phyloP scores from a whole-genome alignment of 2,888 invertebrate species.

The Phaedon cochleariae region DNA sequence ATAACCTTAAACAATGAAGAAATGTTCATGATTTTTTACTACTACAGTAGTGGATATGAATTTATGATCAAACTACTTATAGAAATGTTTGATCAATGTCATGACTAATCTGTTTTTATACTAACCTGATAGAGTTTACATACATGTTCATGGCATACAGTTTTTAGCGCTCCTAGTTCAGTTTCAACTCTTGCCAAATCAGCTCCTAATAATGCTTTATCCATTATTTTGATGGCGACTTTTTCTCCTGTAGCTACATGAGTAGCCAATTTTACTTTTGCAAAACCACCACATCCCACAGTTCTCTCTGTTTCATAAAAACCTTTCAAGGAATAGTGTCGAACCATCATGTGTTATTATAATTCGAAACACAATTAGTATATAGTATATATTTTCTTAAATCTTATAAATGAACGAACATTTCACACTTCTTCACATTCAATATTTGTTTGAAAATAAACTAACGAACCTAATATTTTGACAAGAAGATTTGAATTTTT shows the following conservation, averaged over 20 bases:
- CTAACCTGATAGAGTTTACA: slow-evolving; percentile 76
- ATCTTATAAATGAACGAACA: no score
- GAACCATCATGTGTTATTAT: slow-evolving; percentile 59
- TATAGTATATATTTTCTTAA: no score
- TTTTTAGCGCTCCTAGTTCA: slow-evolving; percentile 78
- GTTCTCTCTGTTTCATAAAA: slow-evolving; percentile 75
- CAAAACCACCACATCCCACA: slow-evolving; percentile 81
- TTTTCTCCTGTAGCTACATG: slow-evolving; percentile 82
- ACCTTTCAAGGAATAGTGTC: slow-evolving; percentile 67
- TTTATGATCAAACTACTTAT: no score
- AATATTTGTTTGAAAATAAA: no score
- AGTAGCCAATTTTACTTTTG: slow-evolving; percentile 81
- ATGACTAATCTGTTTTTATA: neutral
- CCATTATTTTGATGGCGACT: slow-evolving; percentile 85
- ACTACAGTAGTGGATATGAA: no score
- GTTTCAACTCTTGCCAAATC: slow-evolving; percentile 76
- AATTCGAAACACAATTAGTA: no score
- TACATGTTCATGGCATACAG: slow-evolving; percentile 75
- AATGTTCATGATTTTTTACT: no score
- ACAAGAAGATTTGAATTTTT: no score
- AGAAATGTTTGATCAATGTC: no score
- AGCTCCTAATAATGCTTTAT: slow-evolving; percentile 75
- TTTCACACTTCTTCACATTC: no score
- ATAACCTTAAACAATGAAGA: slow-evolving; percentile 65
- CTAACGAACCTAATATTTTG: no score